phyloP scores from a whole-genome alignment of 2,888 invertebrate species.

The Schrankia costaestrigalis region DNA sequence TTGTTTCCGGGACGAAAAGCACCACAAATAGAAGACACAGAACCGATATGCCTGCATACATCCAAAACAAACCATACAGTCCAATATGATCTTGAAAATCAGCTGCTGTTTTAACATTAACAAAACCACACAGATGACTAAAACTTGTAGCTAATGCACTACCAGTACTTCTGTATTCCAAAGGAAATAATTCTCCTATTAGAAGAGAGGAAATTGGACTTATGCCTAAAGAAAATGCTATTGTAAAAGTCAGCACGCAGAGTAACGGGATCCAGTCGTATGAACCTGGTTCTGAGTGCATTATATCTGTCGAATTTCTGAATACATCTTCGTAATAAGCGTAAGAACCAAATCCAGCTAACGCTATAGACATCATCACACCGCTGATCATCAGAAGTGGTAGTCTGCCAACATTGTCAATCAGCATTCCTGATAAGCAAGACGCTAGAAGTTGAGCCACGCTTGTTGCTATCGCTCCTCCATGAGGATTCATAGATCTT shows the following conservation, averaged over 20 bases:
- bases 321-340: constrained; percentile 88
- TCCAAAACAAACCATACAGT: constrained; percentile 91
- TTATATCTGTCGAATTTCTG: constrained; percentile 53
- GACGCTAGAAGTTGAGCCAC: constrained; percentile 91
- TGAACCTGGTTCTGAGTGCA: constrained; percentile 69
- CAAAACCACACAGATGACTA: constrained; percentile 92
- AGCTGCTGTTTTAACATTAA: constrained; percentile 90
- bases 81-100: constrained; percentile 88
- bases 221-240: constrained; percentile 90
- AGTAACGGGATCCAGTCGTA: constrained; percentile 92
- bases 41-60: constrained; percentile 90
- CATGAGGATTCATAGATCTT: constrained; percentile 88
- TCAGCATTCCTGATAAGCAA: constrained; percentile 88
- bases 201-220: constrained; percentile 87
- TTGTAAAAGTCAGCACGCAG: constrained; percentile 90
- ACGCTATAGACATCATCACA: constrained; percentile 90
- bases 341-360: constrained; percentile 91
- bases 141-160: constrained; percentile 87
- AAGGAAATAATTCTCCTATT: constrained; percentile 86
- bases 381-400: constrained; percentile 91
- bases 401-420: constrained; percentile 91
- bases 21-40: constrained; percentile 90
- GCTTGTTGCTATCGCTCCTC: constrained; percentile 91
- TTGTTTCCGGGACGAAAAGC: constrained; percentile 93
- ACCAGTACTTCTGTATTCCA: constrained; percentile 86